A percentile compares a stretch with the other conserved stretches of the same genome.
phyloP scores from a whole-genome alignment of 2,888 invertebrate species.

The Amblyjoppa fuscipennis region DNA sequence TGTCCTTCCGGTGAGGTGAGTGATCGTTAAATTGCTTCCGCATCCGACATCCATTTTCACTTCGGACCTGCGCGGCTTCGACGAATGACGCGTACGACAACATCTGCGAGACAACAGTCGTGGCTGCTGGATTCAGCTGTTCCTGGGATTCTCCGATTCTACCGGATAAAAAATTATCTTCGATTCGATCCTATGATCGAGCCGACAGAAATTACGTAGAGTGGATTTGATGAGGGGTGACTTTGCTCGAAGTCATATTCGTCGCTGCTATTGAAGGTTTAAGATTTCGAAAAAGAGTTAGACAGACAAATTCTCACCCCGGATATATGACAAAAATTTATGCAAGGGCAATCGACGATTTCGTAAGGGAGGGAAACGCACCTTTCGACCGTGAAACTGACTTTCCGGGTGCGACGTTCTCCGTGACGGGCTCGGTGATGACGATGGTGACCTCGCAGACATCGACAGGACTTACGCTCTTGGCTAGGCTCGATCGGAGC shows the following conservation, averaged over 20 bases:
- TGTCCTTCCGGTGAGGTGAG: not conserved
- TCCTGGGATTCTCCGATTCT: not conserved
- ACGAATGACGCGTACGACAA: conserved; percentile 48
- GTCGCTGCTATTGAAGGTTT: not conserved
- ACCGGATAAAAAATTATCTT: not conserved
- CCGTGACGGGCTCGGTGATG: conserved; percentile 70
- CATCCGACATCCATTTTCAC: conserved; percentile 54
- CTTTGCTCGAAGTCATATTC: not conserved
- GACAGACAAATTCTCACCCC: not conserved
- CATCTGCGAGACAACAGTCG: conserved; percentile 28
- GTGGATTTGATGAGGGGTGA: not conserved
- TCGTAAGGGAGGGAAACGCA: conserved; percentile 69
- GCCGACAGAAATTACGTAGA: not conserved
- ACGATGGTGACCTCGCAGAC: conserved; percentile 77
- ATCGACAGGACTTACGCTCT: conserved; percentile 71
- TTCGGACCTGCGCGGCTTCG: conserved; percentile 55
- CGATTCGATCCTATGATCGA: not conserved
- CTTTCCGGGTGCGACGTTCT: conserved; percentile 65
- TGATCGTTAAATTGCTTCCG: conserved; percentile 35
- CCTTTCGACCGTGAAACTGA: conserved; percentile 73
- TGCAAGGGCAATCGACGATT: conserved; percentile 20
- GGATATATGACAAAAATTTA: conserved; percentile 32
- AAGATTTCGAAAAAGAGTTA: not conserved
- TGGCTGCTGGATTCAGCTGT: conserved; percentile 35
- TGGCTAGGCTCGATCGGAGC: conserved; percentile 43